Evolutionary conservation across 2,113 vertebrate species (phyloP), one percentile per base, ranked within the genome.

Genomic region (Xyrauchen texanus): DNA sequence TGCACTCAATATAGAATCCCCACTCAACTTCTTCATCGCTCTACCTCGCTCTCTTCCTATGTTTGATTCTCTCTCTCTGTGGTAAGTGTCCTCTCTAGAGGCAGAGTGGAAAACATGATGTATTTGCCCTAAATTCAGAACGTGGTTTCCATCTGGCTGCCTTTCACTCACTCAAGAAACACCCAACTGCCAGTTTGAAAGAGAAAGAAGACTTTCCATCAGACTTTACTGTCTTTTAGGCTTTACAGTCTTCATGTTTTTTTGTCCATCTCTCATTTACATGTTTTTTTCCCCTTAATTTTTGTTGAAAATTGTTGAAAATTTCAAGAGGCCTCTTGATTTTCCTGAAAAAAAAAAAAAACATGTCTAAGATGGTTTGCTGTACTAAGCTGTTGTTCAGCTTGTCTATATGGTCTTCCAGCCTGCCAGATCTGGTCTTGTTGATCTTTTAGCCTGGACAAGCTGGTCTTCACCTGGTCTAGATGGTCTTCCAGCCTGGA

Each of bases 61-160:
- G 34, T 16, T 10, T 52, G 34, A 45, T 21, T 51, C 46, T 74
- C 72, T 51, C 47, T 12, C 4, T 49, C 15, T 80, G 49, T 13
- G 44, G 55, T 72, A 4, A 72, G 13, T 13, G 12, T 63, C 13
- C 49, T 8, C 68, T 42, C 44, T 34, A 53, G 69, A 77, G 4
- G 70, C 81, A 81, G 52, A 12, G 57, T 66, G 63, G 74, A 84
- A 89, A 85, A 79, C 2, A 34, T 78, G 87, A 85, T 58, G 5
- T 51, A 70, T 75, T 79, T 83, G 76, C 21, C 21, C 51, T 68
- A 82, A 78, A 85, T 85, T 88, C 55, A 21, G 84, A 88, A 83
- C 84, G 81, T 84, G 70, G 76, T 44, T 80, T 45, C 52, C 69
- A 76, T 70, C 68, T 73, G 78, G 79, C 72, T 68, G 49, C 80